Evolutionary conservation across 2,888 invertebrate species (phyloP).

Genomic region (Carabus problematicus): DNA sequence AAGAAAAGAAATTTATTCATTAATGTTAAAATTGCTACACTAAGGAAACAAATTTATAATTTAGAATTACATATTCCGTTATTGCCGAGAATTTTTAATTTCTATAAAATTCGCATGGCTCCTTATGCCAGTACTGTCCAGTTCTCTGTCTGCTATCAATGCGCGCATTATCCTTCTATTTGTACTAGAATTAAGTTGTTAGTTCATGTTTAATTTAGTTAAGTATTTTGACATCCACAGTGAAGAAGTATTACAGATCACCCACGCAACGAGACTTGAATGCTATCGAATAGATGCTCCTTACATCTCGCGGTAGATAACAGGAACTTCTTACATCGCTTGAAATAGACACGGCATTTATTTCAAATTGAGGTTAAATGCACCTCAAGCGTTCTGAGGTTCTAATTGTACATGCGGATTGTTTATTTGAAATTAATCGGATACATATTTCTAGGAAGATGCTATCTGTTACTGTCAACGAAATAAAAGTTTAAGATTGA

Average conservation of each 20-base stretch:
- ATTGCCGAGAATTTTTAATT: too few relatives aligned
- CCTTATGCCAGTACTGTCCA: not conserved
- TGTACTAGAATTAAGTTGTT: slow-evolving; percentile 16
- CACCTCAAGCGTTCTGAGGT: slow-evolving; percentile 27
- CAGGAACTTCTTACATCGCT: slow-evolving; percentile 4
- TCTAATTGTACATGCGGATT: slow-evolving; percentile 24
- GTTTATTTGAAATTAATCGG: slow-evolving; percentile 33
- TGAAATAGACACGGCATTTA: slow-evolving; percentile 26
- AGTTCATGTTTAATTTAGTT: slow-evolving; percentile 22
- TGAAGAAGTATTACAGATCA: slow-evolving; percentile 21
- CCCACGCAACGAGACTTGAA: too few relatives aligned
- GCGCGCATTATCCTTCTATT: slow-evolving; percentile 2
- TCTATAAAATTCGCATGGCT: too few relatives aligned
- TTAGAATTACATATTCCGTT: too few relatives aligned
- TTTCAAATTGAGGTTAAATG: slow-evolving; percentile 37
- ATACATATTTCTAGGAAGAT: slow-evolving; percentile 15
- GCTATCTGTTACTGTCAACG: not conserved
- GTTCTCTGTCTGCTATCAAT: slow-evolving; percentile 1
- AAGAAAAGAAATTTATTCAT: too few relatives aligned
- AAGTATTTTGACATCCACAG: slow-evolving; percentile 5
- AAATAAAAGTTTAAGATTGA: too few relatives aligned
- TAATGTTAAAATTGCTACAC: too few relatives aligned
- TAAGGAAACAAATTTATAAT: too few relatives aligned
- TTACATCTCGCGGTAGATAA: slow-evolving; percentile 20
- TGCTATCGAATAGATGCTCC: not conserved